These are phyloP conservation scores for Drosophila picticornis DNA, from an alignment of 2,888 invertebrate species.

Conservation along the genomic window DNA sequence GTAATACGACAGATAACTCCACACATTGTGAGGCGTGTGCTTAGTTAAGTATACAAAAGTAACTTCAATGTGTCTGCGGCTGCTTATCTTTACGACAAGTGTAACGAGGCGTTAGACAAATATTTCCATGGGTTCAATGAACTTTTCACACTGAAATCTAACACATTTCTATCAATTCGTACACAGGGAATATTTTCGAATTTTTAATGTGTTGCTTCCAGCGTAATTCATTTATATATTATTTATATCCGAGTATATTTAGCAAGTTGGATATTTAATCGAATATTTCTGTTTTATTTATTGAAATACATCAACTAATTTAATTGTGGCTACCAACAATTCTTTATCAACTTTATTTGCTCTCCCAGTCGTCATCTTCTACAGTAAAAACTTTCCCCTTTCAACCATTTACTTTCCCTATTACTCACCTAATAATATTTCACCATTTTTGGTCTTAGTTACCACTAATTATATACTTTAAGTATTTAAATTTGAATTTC, in stretches of 20 bases:
- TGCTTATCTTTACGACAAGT: slow-evolving; percentile 56
- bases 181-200: neutral
- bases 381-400: neutral
- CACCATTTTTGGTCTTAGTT: neutral
- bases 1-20: slow-evolving; percentile 29
- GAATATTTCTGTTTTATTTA: neutral
- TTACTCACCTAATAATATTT: no score
- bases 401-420: neutral
- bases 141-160: slow-evolving; percentile 23
- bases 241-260: neutral
- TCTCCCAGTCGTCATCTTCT: neutral
- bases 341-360: neutral
- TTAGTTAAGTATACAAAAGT: slow-evolving; percentile 25
- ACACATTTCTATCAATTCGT: slow-evolving; percentile 4
- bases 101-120: slow-evolving; percentile 42
- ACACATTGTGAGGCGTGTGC: slow-evolving; percentile 2
- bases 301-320: neutral
- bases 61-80: slow-evolving; percentile 10
- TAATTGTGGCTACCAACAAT: neutral
- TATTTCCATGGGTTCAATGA: slow-evolving; percentile 46
- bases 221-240: neutral
- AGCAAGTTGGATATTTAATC: neutral
- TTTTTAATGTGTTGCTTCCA: neutral
- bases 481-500: neutral
- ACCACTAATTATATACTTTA: neutral